Conservation (phyloP, 2,797 vertebrate genomes). For the Delichon dasypus region DNA sequence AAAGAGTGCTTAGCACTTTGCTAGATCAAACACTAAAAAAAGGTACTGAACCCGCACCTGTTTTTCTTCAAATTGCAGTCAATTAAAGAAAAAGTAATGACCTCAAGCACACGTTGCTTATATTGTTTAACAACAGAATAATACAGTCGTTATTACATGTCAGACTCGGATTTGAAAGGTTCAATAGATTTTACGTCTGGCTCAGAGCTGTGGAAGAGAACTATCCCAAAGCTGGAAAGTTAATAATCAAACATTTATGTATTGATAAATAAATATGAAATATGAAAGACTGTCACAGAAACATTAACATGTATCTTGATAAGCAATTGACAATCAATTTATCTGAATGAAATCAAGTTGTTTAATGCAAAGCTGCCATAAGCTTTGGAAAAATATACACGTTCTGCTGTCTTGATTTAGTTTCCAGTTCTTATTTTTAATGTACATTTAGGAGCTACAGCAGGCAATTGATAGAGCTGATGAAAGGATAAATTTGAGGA, state of each 20-base stretch:
- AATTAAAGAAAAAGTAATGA: constrained; percentile 26
- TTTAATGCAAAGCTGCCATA: constrained; percentile 28
- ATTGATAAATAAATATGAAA: neutral
- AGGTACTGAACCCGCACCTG: neutral
- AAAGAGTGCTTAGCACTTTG: constrained; percentile 32
- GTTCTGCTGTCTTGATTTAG: neutral
- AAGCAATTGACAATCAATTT: constrained; percentile 39
- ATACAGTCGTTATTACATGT: constrained; percentile 20
- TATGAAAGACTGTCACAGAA: constrained; percentile 34
- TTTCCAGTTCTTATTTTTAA: constrained; percentile 15
- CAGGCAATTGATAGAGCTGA: neutral
- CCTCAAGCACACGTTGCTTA: neutral
- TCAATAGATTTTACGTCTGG: neutral
- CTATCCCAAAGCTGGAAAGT: constrained; percentile 19
- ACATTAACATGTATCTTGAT: constrained; percentile 38
- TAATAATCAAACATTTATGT: constrained; percentile 52
- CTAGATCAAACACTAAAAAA: neutral
- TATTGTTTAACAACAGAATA: constrained; percentile 40
- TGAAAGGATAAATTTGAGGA: neutral
- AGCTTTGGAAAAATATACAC: neutral
- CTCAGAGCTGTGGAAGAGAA: constrained; percentile 37
- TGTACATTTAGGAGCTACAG: constrained; percentile 28
- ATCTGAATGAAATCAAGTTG: constrained; percentile 50
- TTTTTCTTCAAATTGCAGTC: constrained; percentile 36
- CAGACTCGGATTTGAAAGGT: constrained; percentile 30